Conservation (phyloP, 1,140 invertebrate genomes). For the Trialeurodes vaporariorum region DNA sequence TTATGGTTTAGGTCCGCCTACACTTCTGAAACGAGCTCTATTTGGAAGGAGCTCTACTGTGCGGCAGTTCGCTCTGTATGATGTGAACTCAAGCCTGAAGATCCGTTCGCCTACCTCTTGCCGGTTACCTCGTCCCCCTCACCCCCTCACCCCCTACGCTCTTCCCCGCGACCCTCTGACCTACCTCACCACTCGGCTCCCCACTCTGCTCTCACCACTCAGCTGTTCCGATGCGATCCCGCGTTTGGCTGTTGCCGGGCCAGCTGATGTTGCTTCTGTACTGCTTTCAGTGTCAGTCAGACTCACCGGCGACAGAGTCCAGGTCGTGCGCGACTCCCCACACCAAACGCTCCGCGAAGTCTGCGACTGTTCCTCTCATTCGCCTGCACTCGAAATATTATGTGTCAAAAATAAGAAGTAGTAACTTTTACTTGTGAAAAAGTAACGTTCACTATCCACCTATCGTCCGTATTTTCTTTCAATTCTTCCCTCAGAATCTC, state of each 20-base stretch:
- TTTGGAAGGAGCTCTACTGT: no score
- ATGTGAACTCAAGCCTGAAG: background rate
- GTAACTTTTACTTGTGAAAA: no score
- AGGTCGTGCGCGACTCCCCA: background rate
- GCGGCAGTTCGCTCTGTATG: background rate
- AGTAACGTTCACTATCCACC: no score
- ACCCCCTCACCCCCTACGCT: background rate
- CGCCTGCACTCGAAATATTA: no score
- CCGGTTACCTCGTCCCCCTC: background rate
- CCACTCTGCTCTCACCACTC: background rate
- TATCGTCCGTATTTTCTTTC: no score
- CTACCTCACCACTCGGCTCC: background rate
- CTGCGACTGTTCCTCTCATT: no score
- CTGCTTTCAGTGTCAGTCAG: background rate
- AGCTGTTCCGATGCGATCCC: no score
- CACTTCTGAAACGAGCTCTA: no score
- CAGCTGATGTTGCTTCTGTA: background rate
- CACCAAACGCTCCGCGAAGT: no score
- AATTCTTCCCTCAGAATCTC: no score
- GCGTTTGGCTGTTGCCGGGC: background rate
- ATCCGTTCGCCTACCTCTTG: background rate
- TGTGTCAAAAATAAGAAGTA: no score
- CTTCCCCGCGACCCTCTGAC: background rate
- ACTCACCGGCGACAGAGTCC: background rate
- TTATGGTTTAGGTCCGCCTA: no score